Evolutionary conservation across 2,113 vertebrate genomes (phyloP).

Genomic region (Ailuropoda melanoleuca): DNA sequence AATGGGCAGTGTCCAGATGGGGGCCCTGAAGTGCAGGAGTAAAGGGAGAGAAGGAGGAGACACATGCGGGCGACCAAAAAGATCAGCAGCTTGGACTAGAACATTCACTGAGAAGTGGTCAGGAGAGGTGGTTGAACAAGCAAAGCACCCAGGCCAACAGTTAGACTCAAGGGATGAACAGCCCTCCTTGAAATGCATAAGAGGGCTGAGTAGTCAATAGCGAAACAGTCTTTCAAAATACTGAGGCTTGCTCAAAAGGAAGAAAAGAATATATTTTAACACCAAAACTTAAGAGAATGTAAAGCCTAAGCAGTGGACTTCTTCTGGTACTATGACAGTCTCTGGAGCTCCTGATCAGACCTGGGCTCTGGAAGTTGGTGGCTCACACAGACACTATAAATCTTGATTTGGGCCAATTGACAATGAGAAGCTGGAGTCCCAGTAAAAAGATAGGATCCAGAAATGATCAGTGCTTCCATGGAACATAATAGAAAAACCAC

Average conservation of each 20-base stretch:
- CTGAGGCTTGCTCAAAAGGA: background rate
- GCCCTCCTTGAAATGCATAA: background rate
- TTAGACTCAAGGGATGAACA: background rate
- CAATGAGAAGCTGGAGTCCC: background rate
- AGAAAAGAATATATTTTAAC: no score
- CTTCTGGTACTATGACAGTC: fast-evolving
- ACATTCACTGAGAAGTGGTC: fast-evolving
- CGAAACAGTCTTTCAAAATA: background rate
- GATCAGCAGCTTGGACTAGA: fast-evolving
- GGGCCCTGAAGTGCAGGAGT: background rate
- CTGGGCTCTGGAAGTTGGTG: background rate
- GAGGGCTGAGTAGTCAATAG: no score
- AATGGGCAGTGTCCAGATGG: background rate
- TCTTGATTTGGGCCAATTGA: background rate
- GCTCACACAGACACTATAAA: background rate
- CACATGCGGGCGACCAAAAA: fast-evolving
- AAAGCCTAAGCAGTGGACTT: background rate
- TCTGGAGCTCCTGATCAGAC: fast-evolving
- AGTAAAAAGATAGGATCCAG: background rate
- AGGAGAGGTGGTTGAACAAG: fast-evolving
- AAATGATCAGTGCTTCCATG: background rate
- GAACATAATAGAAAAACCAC: background rate
- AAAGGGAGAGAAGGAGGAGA: background rate
- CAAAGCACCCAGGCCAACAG: no score
- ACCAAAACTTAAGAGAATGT: no score